Percentiles rank a stretch among this genome's conserved stretches.
These are phyloP conservation scores for Drosophila leonis DNA, from an alignment of 2,888 invertebrate species.

Conservation along the genomic window DNA sequence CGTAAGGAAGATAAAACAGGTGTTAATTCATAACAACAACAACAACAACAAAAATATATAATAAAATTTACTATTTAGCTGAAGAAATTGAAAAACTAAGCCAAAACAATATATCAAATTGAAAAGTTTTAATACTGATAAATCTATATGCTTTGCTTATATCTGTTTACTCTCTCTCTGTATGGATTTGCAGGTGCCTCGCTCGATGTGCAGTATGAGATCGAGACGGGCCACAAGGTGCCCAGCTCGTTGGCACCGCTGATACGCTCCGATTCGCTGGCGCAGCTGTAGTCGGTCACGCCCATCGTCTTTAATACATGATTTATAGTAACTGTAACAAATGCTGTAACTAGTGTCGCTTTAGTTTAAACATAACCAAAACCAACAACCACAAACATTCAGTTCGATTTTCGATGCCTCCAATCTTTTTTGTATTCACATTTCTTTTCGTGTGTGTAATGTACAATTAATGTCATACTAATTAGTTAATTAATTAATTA, in stretches of 20 bases:
- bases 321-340: conserved; percentile 64
- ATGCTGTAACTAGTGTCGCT: conserved; percentile 78
- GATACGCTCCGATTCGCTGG: conserved; percentile 91
- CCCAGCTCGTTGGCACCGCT: conserved; percentile 92
- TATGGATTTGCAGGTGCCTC: conserved; percentile 87
- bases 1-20: conserved; percentile 85
- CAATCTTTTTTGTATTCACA: conserved; percentile 11
- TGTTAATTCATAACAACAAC: conserved; percentile 11
- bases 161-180: background rate
- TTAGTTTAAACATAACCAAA: conserved; percentile 51
- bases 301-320: conserved; percentile 29
- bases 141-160: conserved; percentile 3
- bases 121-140: conserved; percentile 23
- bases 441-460: conserved; percentile 18
- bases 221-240: conserved; percentile 92
- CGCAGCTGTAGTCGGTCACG: conserved; percentile 87
- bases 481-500: conserved; percentile 13
- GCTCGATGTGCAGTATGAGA: conserved; percentile 92
- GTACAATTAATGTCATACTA: conserved; percentile 29
- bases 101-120: conserved; percentile 16
- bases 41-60: background rate
- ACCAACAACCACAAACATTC: conserved; percentile 17
- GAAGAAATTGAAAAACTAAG: background rate
- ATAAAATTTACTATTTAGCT: background rate
- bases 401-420: conserved; percentile 13